Evolutionary conservation across 2,113 vertebrate genomes (phyloP).

Genomic region (Thermophis baileyi): DNA sequence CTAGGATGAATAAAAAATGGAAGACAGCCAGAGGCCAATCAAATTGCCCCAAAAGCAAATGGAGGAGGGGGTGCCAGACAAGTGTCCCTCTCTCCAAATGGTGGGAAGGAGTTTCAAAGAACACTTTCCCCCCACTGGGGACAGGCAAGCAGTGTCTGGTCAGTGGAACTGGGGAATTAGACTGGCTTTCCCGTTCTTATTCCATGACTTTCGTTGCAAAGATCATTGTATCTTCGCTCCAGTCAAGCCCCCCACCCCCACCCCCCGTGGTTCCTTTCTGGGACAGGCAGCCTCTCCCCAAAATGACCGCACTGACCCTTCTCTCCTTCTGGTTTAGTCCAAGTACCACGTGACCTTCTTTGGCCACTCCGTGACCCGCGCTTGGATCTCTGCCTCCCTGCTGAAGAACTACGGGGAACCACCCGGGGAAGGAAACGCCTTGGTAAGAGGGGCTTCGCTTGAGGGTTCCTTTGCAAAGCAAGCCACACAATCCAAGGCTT

Average conservation of each 20-base stretch:
- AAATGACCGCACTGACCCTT: background rate
- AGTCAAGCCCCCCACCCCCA: background rate
- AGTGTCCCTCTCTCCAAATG: background rate
- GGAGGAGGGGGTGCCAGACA: background rate
- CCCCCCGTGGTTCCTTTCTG: background rate
- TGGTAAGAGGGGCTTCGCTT: constrained; percentile 47
- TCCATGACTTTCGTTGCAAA: background rate
- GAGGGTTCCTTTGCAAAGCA: background rate
- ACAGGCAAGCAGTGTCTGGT: background rate
- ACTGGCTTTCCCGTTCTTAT: background rate
- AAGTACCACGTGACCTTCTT: constrained; percentile 76
- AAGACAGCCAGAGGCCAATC: background rate
- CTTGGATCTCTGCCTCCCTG: constrained; percentile 66
- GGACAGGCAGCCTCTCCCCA: background rate
- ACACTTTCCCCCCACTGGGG: background rate
- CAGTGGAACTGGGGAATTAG: background rate
- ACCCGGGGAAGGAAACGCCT: constrained; percentile 31
- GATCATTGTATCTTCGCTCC: background rate
- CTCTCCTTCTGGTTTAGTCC: constrained; percentile 47
- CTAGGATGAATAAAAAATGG: background rate
- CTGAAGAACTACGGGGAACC: constrained; percentile 64
- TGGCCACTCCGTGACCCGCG: constrained; percentile 64
- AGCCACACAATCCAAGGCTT: background rate
- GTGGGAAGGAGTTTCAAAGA: background rate
- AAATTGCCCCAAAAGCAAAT: background rate